A percentile compares a stretch with the other conserved stretches of the same genome.
Conservation (phyloP, 2,888 invertebrate genomes). For the Tinea trinotella region DNA sequence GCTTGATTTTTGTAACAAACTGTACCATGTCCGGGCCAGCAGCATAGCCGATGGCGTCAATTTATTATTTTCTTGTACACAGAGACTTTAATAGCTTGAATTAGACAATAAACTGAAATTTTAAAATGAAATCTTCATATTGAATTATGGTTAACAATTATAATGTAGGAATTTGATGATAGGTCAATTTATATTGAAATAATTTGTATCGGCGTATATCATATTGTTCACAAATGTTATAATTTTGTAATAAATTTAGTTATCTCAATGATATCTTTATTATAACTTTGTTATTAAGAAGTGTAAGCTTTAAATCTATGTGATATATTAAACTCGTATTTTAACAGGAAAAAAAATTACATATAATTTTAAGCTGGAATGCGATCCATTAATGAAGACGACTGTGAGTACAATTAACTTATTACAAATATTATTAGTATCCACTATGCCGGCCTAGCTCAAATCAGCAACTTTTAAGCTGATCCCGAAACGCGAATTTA, state of each 20-base stretch:
- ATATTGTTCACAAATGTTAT: background rate
- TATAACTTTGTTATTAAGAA: background rate
- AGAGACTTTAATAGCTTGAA: constrained; percentile 52
- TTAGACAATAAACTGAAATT: constrained; percentile 52
- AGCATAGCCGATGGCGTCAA: constrained; percentile 55
- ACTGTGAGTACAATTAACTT: no score
- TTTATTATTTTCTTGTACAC: constrained; percentile 58
- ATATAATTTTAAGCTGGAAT: no score
- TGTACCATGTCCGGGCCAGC: constrained; percentile 60
- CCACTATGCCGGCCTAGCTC: no score
- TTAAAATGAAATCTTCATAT: constrained; percentile 50
- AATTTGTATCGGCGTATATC: background rate
- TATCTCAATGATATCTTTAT: background rate
- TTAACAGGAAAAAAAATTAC: no score
- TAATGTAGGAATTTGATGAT: background rate
- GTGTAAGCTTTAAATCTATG: background rate
- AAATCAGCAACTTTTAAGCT: no score
- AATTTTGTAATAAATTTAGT: background rate
- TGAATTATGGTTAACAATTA: constrained; percentile 32
- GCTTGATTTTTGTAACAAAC: constrained; percentile 21
- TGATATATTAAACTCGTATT: no score
- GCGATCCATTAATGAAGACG: no score
- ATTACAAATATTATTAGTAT: no score
- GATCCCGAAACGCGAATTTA: no score
- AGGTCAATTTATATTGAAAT: background rate